Evolutionary conservation across 2,113 vertebrate species (phyloP), one percentile per base, ranked within the genome.

Genomic region (Onychorhynchus coronatus): DNA sequence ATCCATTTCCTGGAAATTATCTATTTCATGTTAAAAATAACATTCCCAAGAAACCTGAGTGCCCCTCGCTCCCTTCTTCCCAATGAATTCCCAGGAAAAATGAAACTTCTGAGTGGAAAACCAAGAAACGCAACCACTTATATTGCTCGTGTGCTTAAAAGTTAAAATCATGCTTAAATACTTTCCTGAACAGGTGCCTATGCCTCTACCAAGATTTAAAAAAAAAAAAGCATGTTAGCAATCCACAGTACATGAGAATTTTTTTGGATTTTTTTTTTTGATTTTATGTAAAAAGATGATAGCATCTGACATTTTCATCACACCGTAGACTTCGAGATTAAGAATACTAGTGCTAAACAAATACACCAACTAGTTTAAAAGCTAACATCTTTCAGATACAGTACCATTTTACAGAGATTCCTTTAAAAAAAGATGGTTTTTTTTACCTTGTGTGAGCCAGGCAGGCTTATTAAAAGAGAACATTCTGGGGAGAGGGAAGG

Each of bases 261-360:
- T 79, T 88, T 89, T 77, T 53, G 6, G 25, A 23, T 10, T 41
- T 85, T 85, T 83, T 83, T 85, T 35, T 58, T 77, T 80, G 89
- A 61, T 92, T 96, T 97, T 94, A 95, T 94, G 93, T 92, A 93
- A 85, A 91, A 96, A 90, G 91, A 93, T 84, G 91, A 85, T 85
- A 89, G 59, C 87, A 74, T 89, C 76, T 75, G 95, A 83, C 75
- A 85, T 89, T 92, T 94, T 91, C 90, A 95, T 95, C 95, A 96
- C 96, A 88, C 92, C 73, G 96, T 80, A 97, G 95, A 94, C 94
- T 95, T 65, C 1, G 73, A 89, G 93, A 82, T 92, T 87, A 89
- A 76, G 97, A 91, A 93, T 92, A 78, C 93, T 82, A 97, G 94
- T 87, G 96, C 92, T 73, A 62, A 96, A 94, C 94, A 93, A 92